Percentiles rank a stretch among this genome's conserved stretches.
These are phyloP conservation scores for Hydractinia symbiolongicarpus DNA, from an alignment of 30 jellyfish, hydroid and myxozoan species.

Conservation along the genomic window DNA sequence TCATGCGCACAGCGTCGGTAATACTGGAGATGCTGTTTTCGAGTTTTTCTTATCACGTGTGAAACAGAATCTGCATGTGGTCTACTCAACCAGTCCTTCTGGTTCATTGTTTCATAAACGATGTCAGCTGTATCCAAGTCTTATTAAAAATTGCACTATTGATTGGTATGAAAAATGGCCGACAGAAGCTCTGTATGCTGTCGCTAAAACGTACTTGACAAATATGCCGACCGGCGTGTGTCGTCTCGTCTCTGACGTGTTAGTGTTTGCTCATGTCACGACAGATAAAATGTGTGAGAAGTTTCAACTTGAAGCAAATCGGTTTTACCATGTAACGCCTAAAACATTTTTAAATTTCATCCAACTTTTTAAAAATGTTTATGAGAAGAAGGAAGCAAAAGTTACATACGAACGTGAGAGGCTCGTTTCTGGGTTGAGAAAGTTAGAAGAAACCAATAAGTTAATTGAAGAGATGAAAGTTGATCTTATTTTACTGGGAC, in stretches of 20 bases:
- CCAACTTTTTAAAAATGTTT: slow-evolving; percentile 37
- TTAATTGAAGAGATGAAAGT: slow-evolving; percentile 59
- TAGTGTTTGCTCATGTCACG: slow-evolving; percentile 47
- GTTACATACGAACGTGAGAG: slow-evolving; percentile 37
- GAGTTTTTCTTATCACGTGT: slow-evolving; percentile 57
- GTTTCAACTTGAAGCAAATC: slow-evolving; percentile 47
- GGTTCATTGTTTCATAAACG: slow-evolving; percentile 67
- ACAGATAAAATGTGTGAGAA: slow-evolving; percentile 37
- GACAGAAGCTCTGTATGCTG: slow-evolving; percentile 59
- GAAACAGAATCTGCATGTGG: slow-evolving; percentile 58
- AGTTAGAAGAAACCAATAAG: slow-evolving; percentile 68
- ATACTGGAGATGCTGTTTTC: slow-evolving; percentile 47
- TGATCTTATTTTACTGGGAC: slow-evolving; percentile 60
- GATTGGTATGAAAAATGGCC: slow-evolving; percentile 90
- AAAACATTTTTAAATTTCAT: slow-evolving; percentile 51
- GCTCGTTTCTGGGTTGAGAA: slow-evolving; percentile 51
- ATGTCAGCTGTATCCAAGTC: slow-evolving; percentile 66
- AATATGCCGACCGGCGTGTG: slow-evolving; percentile 28
- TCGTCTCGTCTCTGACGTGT: slow-evolving; percentile 26
- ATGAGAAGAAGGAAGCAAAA: slow-evolving; percentile 34
- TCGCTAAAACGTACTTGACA: slow-evolving; percentile 56
- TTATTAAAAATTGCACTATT: slow-evolving; percentile 52
- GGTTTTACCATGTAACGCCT: slow-evolving; percentile 68
- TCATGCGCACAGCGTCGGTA: slow-evolving; percentile 50
- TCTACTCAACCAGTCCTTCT: slow-evolving; percentile 80